Evolutionary conservation across 2,113 vertebrate genomes (phyloP), one percentile per base, ranked within the genome.

Genomic region (Sinosuthora webbiana): DNA sequence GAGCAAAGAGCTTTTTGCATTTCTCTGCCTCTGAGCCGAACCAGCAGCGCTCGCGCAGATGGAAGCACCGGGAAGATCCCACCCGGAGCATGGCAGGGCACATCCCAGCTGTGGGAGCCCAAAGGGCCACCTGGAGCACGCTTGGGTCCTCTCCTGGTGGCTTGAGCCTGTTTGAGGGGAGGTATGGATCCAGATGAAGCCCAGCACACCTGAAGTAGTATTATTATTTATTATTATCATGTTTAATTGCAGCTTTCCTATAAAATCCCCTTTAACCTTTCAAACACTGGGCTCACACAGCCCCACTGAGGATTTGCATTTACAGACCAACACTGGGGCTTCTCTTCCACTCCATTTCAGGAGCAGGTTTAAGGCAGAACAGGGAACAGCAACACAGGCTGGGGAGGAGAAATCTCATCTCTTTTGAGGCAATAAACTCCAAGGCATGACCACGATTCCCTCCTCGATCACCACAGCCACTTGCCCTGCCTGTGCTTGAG

Each of bases 61-160:
- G 45, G n/a, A 22, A 42, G 31, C 7, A 8, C 44, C 2, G 12
- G 83, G 76, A 63, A 44, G 74, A 18, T 47, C 2, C 39, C 21
- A 0, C 19, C 3, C 16, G 0, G 39, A 0, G 50, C 28, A 4
- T 0, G 18, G 4, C 39, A 3, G 79, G 14, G 15, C 25, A 10
- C 12, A 0, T 5, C 7, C 15, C 11, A 24, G 87, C 13, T 28
- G 42, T 3, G 30, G 59, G 45, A 47, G 41, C 39, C 7, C 83
- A 25, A 31, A 35, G 3, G 6, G 64, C 13, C 37, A 1, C 4
- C 2, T 0, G 5, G 56, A 0, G 18, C 0, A 50, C 45, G 44
- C 15, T 30, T 55, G n/a, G 42, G 8, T 17, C n/a, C 57, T 59
- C n/a, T 59, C 23, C 57, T 59, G 57, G 23, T 16, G 57, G n/a